Percentiles rank a stretch among this genome's conserved stretches.
phyloP scores from a whole-genome alignment of 2,888 invertebrate genomes.

The Ametastegia equiseti region DNA sequence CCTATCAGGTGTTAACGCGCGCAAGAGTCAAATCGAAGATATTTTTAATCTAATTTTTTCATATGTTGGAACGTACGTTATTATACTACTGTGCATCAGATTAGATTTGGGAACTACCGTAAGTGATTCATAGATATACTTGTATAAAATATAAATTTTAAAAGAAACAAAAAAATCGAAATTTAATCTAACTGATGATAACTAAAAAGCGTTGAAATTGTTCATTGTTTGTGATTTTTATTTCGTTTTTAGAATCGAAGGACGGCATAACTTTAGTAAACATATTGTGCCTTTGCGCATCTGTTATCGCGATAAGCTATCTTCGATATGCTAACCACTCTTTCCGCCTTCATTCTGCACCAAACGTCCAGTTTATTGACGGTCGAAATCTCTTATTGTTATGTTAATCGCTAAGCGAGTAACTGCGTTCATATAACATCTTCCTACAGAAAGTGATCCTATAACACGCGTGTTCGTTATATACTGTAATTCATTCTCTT shows the following conservation, averaged over 20 bases:
- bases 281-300: not conserved
- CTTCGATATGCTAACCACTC: not conserved
- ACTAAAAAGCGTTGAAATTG: not conserved
- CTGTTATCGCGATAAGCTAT: not conserved
- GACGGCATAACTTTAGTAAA: not conserved
- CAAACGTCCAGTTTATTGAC: not conserved
- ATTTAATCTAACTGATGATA: no score
- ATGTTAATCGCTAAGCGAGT: not conserved
- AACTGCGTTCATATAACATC: not conserved
- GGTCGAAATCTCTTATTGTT: not conserved
- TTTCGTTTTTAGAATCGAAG: no score
- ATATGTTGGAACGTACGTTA: not conserved
- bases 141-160: no score
- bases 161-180: no score
- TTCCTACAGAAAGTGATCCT: not conserved
- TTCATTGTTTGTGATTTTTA: not conserved
- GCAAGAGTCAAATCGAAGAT: no score
- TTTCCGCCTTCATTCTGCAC: not conserved
- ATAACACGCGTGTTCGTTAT: not conserved
- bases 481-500: no score
- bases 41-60: not conserved
- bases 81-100: no score
- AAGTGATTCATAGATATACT: conserved; percentile 4
- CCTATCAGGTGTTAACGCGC: no score
- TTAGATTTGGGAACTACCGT: not conserved